Evolutionary conservation across 2,113 vertebrate genomes (phyloP).

Genomic region (Barnardius zonarius): DNA sequence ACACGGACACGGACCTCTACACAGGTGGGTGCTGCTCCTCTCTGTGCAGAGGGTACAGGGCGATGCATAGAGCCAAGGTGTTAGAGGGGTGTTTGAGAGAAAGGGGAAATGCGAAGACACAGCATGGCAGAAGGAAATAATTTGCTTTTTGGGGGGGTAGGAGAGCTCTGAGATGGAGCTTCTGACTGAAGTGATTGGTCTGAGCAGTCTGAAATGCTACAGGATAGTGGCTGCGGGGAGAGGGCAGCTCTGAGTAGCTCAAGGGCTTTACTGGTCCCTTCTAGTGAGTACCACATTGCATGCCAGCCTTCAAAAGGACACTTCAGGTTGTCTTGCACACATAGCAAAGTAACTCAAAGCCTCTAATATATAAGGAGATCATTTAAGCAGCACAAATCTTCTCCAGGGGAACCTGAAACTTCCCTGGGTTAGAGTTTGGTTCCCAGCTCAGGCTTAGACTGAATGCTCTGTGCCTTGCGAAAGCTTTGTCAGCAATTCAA

Average conservation of each 20-base stretch:
- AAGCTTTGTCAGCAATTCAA: not conserved
- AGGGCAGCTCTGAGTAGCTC: not conserved
- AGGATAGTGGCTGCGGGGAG: not conserved
- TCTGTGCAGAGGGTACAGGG: not conserved
- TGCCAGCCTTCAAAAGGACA: not conserved
- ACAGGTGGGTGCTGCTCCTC: slow-evolving; percentile 78
- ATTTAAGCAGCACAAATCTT: not conserved
- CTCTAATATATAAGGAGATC: not conserved
- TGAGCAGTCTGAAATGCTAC: not conserved
- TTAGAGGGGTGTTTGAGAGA: not conserved
- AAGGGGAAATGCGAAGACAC: not conserved
- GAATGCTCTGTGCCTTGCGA: not conserved
- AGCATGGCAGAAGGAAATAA: not conserved
- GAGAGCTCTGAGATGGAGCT: not conserved
- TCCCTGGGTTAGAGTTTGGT: not conserved
- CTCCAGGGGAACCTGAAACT: not conserved
- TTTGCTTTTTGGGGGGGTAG: not conserved
- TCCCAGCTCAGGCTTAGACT: not conserved
- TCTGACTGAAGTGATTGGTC: not conserved
- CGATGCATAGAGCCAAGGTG: accelerated
- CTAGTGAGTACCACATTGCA: not conserved
- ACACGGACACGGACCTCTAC: slow-evolving; percentile 92
- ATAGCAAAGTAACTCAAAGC: not conserved
- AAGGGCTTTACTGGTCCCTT: not conserved
- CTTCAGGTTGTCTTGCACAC: not conserved